Evolutionary conservation across 92 coral and sea anemone genomes (phyloP), one percentile per base, ranked within the genome.

Genomic region (Porites divaricata): DNA sequence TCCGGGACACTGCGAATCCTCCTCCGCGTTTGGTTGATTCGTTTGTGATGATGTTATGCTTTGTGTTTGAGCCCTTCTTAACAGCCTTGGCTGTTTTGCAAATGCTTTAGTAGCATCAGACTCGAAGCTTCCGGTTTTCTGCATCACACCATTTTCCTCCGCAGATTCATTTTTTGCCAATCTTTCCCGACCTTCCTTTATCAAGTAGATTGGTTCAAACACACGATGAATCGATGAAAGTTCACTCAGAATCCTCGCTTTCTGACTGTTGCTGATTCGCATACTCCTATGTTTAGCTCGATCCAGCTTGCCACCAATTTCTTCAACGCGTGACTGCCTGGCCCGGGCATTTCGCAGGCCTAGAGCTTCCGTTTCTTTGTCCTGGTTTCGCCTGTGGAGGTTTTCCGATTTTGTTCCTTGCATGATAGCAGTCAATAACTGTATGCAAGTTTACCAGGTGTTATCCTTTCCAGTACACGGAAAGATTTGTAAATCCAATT

Each of bases 201-300:
- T 78, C 5, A 80, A 77, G 63, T 85, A 80, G 4, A 76, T 70
- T 26, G 92, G 92, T 49, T 85, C 89, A 80, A 89, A 89, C 10
- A 89, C 87, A 2, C 89, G 86, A 23, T 78, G 82, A 20, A 89
- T 89, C 26, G 77, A 67, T 49, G 80, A 67, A 41, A 89, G 82
- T 41, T 89, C 92, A 75, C 80, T 80, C 78, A 88, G 86, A 8
- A 89, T 79, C 74, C 70, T 67, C 10, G 59, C 78, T 67, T 72
- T 66, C 54, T 85, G 90, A 66, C 63, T 72, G 14, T 81, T 19
- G 61, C 41, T 85, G 21, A 78, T 7, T 84, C 64, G 53, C 26
- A 89, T 24, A 74, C 69, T 74, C 69, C 84, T 64, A 41, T 59
- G 71, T 59, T 89, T 85, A 21, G 87, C 92, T 52, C 87, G 26